phyloP scores from a whole-genome alignment of 2,888 invertebrate species.

The Cerastoderma edule region DNA sequence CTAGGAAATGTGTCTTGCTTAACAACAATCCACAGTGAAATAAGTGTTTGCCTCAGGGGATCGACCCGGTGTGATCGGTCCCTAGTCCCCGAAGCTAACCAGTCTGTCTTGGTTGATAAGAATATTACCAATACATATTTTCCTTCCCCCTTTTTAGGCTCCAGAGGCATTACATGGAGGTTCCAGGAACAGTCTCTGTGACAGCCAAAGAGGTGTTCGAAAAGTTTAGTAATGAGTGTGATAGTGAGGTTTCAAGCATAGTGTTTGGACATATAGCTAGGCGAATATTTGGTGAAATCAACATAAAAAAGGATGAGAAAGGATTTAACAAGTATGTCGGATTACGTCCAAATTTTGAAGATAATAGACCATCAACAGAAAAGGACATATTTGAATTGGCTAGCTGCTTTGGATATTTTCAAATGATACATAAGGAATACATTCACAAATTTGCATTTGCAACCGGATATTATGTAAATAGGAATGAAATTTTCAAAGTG shows the following conservation, averaged over 20 bases:
- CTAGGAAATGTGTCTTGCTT: background rate
- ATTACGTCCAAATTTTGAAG: conserved; percentile 15
- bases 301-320: conserved; percentile 1
- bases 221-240: background rate
- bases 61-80: too few relatives aligned
- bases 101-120: too few relatives aligned
- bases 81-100: too few relatives aligned
- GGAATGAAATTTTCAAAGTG: conserved; percentile 20
- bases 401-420: conserved; percentile 2
- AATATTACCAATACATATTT: too few relatives aligned
- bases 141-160: conserved; percentile 15
- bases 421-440: background rate
- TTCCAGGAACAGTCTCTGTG: conserved; percentile 26
- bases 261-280: conserved; percentile 1
- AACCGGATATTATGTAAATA: conserved; percentile 13
- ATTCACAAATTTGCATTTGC: conserved; percentile 10
- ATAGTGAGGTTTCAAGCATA: background rate
- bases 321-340: background rate
- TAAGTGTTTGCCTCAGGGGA: background rate
- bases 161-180: conserved; percentile 24
- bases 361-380: conserved; percentile 1
- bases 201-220: conserved; percentile 21
- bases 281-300: conserved; percentile 15
- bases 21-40: background rate
- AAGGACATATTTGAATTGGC: background rate